phyloP scores from a whole-genome alignment of 2,113 vertebrate species.

The Halcyon malimbica region DNA sequence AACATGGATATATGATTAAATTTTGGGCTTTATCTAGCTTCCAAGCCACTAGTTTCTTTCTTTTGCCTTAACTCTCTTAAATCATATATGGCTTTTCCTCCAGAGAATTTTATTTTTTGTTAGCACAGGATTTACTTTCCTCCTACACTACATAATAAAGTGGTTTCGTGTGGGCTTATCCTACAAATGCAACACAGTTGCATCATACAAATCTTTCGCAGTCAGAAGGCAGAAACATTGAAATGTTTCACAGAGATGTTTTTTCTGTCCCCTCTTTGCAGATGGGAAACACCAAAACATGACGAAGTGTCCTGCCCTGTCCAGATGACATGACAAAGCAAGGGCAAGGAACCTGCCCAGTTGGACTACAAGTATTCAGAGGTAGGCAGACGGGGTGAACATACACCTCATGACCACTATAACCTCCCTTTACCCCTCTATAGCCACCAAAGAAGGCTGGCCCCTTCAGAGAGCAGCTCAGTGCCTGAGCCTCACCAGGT shows the following conservation, averaged over 20 bases:
- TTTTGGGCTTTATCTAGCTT: background rate
- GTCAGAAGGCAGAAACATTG: background rate
- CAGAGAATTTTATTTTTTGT: background rate
- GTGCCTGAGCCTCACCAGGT: background rate
- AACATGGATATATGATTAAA: background rate
- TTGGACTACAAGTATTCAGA: background rate
- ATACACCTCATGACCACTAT: background rate
- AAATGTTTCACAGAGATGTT: background rate
- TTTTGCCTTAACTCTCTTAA: background rate
- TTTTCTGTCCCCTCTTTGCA: background rate
- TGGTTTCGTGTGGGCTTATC: background rate
- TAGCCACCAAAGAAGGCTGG: background rate
- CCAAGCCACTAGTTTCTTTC: background rate
- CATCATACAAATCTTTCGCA: background rate
- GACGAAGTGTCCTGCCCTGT: background rate
- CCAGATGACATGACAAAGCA: background rate
- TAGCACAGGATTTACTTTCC: background rate
- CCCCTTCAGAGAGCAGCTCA: background rate
- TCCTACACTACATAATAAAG: background rate
- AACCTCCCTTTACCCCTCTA: background rate
- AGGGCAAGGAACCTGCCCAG: background rate
- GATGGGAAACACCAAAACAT: background rate
- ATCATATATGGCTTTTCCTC: background rate
- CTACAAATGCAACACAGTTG: background rate
- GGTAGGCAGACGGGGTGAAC: rapidly evolving